phyloP scores from a whole-genome alignment of 2,113 vertebrate genomes.

The Ploceus nigricollis region DNA sequence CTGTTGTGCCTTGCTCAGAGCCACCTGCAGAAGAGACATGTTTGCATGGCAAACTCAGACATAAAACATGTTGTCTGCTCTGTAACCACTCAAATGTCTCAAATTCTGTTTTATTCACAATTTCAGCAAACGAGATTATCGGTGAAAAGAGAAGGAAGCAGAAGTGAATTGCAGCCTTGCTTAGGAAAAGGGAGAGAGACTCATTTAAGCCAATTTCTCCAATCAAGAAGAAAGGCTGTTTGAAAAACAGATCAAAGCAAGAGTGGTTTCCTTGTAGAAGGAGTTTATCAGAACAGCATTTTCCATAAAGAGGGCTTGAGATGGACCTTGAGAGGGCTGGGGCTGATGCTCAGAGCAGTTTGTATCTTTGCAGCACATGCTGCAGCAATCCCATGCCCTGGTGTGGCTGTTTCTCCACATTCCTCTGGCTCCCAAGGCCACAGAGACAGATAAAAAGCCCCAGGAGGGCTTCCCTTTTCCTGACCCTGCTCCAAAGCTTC shows the following conservation, averaged over 20 bases:
- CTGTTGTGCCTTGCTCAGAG: neutral
- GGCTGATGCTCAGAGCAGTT: neutral
- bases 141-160: neutral
- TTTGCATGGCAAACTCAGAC: neutral
- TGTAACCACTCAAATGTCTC: neutral
- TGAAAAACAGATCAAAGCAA: slow-evolving; percentile 30
- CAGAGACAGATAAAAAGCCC: neutral
- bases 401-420: rapidly evolving
- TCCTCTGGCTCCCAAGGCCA: neutral
- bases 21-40: neutral
- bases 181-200: neutral
- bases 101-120: neutral
- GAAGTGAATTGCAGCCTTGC: neutral
- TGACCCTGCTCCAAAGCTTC: neutral
- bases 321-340: neutral
- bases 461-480: neutral
- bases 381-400: neutral
- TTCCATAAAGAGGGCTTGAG: neutral
- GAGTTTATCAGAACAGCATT: neutral
- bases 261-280: neutral
- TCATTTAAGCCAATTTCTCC: slow-evolving; percentile 25
- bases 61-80: neutral
- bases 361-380: rapidly evolving
- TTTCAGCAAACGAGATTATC: neutral
- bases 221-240: slow-evolving; percentile 20